These are phyloP conservation scores for Clistopyga incitator DNA, from an alignment of 2,888 invertebrate genomes.

Conservation along the genomic window DNA sequence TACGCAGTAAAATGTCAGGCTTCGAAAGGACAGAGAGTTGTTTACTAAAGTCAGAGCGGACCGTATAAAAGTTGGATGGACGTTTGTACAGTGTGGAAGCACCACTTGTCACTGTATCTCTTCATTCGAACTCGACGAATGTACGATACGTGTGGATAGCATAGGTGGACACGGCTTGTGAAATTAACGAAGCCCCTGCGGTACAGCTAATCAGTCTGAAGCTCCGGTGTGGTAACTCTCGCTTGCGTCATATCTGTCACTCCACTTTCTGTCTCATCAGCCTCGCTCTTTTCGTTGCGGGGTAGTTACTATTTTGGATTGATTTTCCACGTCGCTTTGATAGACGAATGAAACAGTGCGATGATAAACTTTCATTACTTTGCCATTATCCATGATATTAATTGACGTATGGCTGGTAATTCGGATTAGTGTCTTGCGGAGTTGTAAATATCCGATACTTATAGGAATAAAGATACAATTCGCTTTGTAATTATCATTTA, in stretches of 20 bases:
- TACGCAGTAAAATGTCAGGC: not conserved
- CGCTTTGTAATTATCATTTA: too few relatives aligned
- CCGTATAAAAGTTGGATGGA: not conserved
- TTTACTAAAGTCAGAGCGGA: slow-evolving; percentile 4
- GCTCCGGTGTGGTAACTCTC: slow-evolving; percentile 41
- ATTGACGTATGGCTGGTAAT: not conserved
- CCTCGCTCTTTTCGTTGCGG: slow-evolving; percentile 8
- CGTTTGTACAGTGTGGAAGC: slow-evolving; percentile 15
- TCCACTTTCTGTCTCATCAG: slow-evolving; percentile 22
- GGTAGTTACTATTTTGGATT: not conserved
- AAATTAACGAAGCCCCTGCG: slow-evolving; percentile 63
- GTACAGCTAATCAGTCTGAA: slow-evolving; percentile 56
- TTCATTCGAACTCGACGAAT: not conserved
- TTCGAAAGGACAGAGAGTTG: not conserved
- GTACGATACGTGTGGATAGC: slow-evolving; percentile 25
- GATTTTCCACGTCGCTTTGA: slow-evolving; percentile 11
- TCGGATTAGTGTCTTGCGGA: not conserved
- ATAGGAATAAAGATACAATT: too few relatives aligned
- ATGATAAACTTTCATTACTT: not conserved
- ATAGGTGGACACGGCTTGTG: slow-evolving; percentile 27
- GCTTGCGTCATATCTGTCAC: slow-evolving; percentile 51
- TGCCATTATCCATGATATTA: not conserved
- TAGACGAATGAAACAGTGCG: not conserved
- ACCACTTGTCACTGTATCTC: slow-evolving; percentile 1
- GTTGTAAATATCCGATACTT: too few relatives aligned